phyloP scores from a whole-genome alignment of 23 tunicate genomes.

The Oikopleura albicans region DNA sequence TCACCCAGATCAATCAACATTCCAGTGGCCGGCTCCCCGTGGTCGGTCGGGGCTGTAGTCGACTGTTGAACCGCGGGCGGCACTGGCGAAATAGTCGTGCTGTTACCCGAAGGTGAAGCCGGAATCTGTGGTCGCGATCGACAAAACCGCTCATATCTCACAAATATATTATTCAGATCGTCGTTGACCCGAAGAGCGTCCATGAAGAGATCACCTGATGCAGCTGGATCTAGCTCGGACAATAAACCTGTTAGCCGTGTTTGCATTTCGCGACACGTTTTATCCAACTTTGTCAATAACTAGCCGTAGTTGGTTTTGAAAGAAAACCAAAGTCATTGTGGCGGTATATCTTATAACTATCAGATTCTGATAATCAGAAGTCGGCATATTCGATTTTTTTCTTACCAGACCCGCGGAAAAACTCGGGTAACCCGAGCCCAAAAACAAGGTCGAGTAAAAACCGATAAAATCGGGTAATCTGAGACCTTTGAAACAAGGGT shows the following conservation, averaged over 20 bases:
- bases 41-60: not conserved
- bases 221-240: not conserved
- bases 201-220: not conserved
- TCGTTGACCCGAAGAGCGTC: slow-evolving; percentile 3
- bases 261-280: slow-evolving; percentile 14
- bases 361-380: no score
- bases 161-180: not conserved
- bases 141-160: not conserved
- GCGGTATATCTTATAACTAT: no score
- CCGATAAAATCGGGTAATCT: no score
- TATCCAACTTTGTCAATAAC: not conserved
- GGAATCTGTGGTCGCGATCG: not conserved
- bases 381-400: no score
- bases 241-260: not conserved
- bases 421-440: no score
- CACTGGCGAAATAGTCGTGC: not conserved
- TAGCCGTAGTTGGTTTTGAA: no score
- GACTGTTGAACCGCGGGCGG: not conserved
- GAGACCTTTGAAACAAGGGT: no score
- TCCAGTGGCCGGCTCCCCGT: not conserved
- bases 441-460: no score
- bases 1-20: slow-evolving; percentile 1
- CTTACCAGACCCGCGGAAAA: no score
- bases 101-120: not conserved
- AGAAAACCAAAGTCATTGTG: no score